Base-by-base conservation (phyloP, 1,140 invertebrate genomes). In the Zaprionus nigranus region DNA sequence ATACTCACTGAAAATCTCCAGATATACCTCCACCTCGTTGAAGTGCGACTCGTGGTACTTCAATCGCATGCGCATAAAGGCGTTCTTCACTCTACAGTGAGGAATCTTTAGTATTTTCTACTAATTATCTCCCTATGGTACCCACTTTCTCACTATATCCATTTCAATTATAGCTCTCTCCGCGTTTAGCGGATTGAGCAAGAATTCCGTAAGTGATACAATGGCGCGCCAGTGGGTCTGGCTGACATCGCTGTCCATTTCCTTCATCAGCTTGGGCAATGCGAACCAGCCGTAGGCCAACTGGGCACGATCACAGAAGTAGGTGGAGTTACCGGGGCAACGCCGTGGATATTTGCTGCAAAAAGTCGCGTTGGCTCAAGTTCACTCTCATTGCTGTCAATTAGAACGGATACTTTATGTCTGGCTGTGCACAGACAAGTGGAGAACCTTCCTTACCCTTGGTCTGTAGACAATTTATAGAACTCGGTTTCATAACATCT, bases 81-180 rank as follows among this genome's bases (percentile, higher is more conserved):
- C 72, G 13, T 90, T 90, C 38, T 90, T 90, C 1, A 90, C 43
- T 26, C 85, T 90, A 26, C 0, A 54, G 26, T 22, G 9, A 9
- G 9, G 1, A 3, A 40, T 54, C 51, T 51, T 13, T 17, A 17
- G 7, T 17, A 9, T 17, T 46, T 6, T n/a, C 1, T 30, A 38
- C 2, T 38, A 13, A 34, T 9, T 13, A 13, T 13, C 1, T 22
- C 2, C 46, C 20, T 12, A 13, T 20, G 2, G 2, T 24, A 75
- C 82, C 60, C 9, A 92, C 91, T 82, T 92, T 65, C 91, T 70
- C 2, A 92, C 80, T 12, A 92, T 76, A 2, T 87, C 87, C 49
- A 67, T 68, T 60, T 92, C 69, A 1, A 22, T 38, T 3, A 92
- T 83, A 1, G 91, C 91, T 3, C 78, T 67, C 46, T 92, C 56